phyloP scores from a whole-genome alignment of 2,113 vertebrate species.

The Mormyrus lacerda region DNA sequence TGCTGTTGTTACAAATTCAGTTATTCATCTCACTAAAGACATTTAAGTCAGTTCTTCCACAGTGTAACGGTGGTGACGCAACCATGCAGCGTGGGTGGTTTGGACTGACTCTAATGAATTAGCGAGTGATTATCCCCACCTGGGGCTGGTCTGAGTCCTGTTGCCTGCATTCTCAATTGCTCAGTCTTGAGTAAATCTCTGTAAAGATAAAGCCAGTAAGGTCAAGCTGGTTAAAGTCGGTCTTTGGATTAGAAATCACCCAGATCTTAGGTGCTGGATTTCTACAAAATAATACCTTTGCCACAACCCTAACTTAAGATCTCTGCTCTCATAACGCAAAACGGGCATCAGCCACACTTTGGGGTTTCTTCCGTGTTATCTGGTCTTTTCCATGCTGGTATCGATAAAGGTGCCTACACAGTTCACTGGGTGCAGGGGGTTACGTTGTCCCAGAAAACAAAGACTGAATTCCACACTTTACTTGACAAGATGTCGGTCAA shows the following conservation, averaged over 20 bases:
- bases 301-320: neutral
- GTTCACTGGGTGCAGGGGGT: neutral
- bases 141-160: neutral
- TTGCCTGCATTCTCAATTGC: neutral
- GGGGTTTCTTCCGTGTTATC: neutral
- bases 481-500: conserved; percentile 21
- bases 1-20: neutral
- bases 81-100: neutral
- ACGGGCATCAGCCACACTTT: neutral
- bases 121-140: neutral
- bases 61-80: neutral
- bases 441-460: conserved; percentile 20
- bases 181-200: neutral
- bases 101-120: neutral
- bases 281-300: neutral
- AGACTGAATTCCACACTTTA: conserved; percentile 26
- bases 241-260: neutral
- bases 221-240: neutral
- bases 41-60: neutral
- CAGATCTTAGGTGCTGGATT: neutral
- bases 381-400: neutral
- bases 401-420: neutral
- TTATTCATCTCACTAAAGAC: neutral
- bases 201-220: neutral
- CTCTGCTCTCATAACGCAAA: neutral